These are phyloP conservation scores for Macrosteles quadrilineatus DNA, from an alignment of 1,140 invertebrate genomes.

Conservation along the genomic window DNA sequence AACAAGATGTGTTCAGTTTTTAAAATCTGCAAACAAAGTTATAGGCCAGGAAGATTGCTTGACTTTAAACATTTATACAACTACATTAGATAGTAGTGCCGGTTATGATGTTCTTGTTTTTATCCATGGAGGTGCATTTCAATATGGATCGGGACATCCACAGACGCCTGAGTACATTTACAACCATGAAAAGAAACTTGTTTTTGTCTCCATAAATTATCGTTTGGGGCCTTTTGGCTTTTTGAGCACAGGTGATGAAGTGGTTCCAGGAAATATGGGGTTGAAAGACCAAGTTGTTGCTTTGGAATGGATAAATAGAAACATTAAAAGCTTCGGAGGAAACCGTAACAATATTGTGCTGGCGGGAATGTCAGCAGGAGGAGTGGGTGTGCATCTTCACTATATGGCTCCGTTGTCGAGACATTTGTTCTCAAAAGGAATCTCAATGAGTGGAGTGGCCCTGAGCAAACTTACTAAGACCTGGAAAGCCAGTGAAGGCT, in stretches of 20 bases:
- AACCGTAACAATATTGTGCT: conserved; percentile 51
- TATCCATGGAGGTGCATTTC: conserved; percentile 4
- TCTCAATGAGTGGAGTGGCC: conserved; percentile 76
- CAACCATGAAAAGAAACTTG: conserved; percentile 47
- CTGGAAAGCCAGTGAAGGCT: conserved; percentile 64
- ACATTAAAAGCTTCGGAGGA: conserved; percentile 53
- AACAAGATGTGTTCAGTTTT: not conserved
- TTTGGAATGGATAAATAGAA: conserved; percentile 41
- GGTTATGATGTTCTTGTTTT: not conserved
- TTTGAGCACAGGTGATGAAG: conserved; percentile 39
- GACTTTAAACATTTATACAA: conserved; percentile 62
- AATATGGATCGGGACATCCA: not conserved
- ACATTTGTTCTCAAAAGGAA: conserved; percentile 57
- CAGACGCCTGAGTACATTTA: not conserved
- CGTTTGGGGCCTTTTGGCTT: conserved; percentile 48
- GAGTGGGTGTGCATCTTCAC: conserved; percentile 41
- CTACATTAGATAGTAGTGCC: conserved; percentile 36
- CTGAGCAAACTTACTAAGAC: conserved; percentile 69
- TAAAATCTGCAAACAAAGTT: not conserved
- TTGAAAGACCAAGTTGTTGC: conserved; percentile 42
- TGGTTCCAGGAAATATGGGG: conserved; percentile 42
- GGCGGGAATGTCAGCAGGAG: conserved; percentile 49
- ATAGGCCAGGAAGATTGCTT: conserved; percentile 60
- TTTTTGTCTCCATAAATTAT: conserved; percentile 55
- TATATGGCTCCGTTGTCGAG: conserved; percentile 43